These are phyloP conservation scores for Cladopsammia gracilis DNA, from an alignment of 64 coral and sea anemone genomes.

Conservation along the genomic window DNA sequence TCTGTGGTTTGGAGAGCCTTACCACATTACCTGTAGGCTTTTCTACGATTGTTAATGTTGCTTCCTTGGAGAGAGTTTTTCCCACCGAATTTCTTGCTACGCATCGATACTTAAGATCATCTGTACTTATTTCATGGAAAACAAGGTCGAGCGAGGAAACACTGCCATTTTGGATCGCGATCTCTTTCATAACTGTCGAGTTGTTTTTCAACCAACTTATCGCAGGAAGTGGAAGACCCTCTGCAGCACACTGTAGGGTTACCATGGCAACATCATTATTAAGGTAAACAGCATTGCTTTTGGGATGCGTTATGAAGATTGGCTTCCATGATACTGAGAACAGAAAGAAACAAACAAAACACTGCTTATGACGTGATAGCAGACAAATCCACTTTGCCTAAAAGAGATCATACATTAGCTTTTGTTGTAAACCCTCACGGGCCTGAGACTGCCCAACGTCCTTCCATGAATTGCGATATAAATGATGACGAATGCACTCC, in stretches of 20 bases:
- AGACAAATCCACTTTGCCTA: too few relatives aligned
- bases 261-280: not conserved
- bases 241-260: not conserved
- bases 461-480: too few relatives aligned
- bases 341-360: not conserved
- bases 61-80: not conserved
- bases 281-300: not conserved
- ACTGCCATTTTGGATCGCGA: not conserved
- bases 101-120: conserved; percentile 2
- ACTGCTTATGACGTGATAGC: too few relatives aligned
- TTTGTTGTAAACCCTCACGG: not conserved
- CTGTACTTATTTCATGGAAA: not conserved
- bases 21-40: not conserved
- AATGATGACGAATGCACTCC: too few relatives aligned
- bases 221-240: not conserved
- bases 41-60: not conserved
- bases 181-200: not conserved
- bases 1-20: not conserved
- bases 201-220: conserved; percentile 33
- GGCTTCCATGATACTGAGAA: not conserved
- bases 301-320: conserved; percentile 4
- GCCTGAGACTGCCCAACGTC: too few relatives aligned
- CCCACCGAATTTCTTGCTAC: conserved; percentile 18
- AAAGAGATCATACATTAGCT: too few relatives aligned
- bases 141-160: not conserved